phyloP scores from a whole-genome alignment of 2,888 invertebrate genomes.

The Aelia acuminata region DNA sequence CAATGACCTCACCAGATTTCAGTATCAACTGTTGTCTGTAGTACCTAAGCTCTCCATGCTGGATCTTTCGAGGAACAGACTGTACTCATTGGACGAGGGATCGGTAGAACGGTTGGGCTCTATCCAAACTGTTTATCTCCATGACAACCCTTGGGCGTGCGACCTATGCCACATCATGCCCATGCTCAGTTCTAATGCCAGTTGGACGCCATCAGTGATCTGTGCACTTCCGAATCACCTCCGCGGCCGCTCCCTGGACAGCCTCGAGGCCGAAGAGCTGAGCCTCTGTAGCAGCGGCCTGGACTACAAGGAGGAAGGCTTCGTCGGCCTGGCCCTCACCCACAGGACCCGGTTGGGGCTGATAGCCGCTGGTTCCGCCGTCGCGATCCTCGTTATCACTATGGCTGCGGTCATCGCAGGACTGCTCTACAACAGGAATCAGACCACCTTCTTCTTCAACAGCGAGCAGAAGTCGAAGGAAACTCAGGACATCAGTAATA shows the following conservation, averaged over 20 bases:
- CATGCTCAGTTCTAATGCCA: conserved; percentile 74
- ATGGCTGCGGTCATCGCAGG: conserved; percentile 72
- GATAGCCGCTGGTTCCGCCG: conserved; percentile 71
- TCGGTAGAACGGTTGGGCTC: conserved; percentile 75
- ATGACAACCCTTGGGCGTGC: conserved; percentile 80
- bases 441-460: conserved; percentile 84
- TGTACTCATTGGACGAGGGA: conserved; percentile 76
- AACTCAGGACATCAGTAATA: conserved; percentile 66
- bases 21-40: conserved; percentile 73
- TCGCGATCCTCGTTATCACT: conserved; percentile 72
- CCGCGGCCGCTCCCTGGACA: conserved; percentile 70
- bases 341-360: conserved; percentile 67
- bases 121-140: conserved; percentile 72
- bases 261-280: conserved; percentile 69
- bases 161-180: conserved; percentile 76
- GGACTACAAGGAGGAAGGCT: conserved; percentile 71
- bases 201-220: conserved; percentile 71
- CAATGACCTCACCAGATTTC: conserved; percentile 78
- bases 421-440: conserved; percentile 78
- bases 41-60: conserved; percentile 76
- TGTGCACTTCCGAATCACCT: conserved; percentile 74
- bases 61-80: conserved; percentile 82
- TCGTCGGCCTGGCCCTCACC: conserved; percentile 68
- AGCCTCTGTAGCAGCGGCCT: conserved; percentile 73
- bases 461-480: conserved; percentile 78